Evolutionary conservation across 2,113 vertebrate species (phyloP).

Genomic region (Etheostoma spectabile): DNA sequence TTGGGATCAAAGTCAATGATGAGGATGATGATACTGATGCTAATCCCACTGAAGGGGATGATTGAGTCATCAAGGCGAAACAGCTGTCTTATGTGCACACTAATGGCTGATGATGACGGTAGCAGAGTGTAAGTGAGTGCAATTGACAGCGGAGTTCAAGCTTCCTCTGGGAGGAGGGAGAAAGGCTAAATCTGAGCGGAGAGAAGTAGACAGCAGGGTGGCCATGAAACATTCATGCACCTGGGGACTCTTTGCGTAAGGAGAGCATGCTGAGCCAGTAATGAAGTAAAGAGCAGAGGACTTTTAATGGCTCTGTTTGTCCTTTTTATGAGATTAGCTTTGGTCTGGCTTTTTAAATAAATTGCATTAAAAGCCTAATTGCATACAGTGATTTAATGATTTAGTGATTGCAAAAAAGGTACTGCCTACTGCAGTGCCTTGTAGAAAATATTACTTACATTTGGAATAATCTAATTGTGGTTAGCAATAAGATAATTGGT

Average conservation of each 20-base stretch:
- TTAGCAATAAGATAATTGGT: conserved; percentile 45
- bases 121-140: conserved; percentile 71
- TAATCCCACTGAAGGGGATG: conserved; percentile 68
- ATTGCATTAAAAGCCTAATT: conserved; percentile 60
- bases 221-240: conserved; percentile 83
- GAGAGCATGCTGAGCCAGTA: conserved; percentile 69
- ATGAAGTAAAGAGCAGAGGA: conserved; percentile 72
- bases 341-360: conserved; percentile 54
- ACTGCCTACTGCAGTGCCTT: conserved; percentile 21
- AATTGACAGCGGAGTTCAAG: conserved; percentile 67
- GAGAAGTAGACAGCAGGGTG: conserved; percentile 68
- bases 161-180: conserved; percentile 63
- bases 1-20: conserved; percentile 61
- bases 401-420: conserved; percentile 11
- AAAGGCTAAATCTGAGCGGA: conserved; percentile 46
- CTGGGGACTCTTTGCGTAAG: conserved; percentile 78
- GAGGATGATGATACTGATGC: conserved; percentile 60
- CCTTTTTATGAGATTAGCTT: conserved; percentile 67
- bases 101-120: conserved; percentile 65
- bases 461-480: conserved; percentile 49
- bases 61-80: conserved; percentile 71
- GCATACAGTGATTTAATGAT: conserved; percentile 47
- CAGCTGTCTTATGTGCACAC: conserved; percentile 59
- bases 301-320: conserved; percentile 72
- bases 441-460: conserved; percentile 41